Conservation (phyloP, 2,888 invertebrate species). For the Synergus laeviventris region DNA sequence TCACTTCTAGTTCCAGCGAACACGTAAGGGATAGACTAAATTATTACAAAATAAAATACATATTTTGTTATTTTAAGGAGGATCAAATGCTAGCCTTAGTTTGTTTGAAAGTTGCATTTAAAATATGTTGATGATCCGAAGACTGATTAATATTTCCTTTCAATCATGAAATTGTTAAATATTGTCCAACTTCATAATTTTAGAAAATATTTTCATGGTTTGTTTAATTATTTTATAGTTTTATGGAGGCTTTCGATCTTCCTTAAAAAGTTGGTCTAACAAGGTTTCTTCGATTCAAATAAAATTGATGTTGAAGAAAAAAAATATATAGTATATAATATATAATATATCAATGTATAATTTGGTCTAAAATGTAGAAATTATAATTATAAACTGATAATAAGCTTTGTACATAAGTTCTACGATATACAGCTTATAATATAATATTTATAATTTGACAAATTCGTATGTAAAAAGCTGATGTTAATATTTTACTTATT, state of each 20-base stretch:
- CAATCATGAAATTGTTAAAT: too few species aligned
- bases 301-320: neutral
- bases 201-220: neutral
- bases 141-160: too few species aligned
- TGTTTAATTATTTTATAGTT: neutral
- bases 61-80: neutral
- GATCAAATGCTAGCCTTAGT: neutral
- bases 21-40: slow-evolving; percentile 23
- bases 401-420: neutral
- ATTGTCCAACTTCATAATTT: too few species aligned
- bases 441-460: neutral
- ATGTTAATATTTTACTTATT: neutral
- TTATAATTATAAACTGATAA: neutral
- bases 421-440: neutral
- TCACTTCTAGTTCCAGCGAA: neutral
- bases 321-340: too few species aligned
- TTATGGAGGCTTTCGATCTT: neutral
- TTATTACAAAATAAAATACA: neutral
- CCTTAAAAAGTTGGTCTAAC: neutral
- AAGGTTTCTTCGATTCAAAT: neutral
- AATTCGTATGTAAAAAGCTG: neutral
- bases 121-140: too few species aligned
- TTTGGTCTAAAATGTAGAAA: neutral
- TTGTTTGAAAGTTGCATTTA: neutral
- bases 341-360: neutral